These are phyloP conservation scores for Eristalis pertinax DNA, from an alignment of 2,888 invertebrate species.

Conservation along the genomic window DNA sequence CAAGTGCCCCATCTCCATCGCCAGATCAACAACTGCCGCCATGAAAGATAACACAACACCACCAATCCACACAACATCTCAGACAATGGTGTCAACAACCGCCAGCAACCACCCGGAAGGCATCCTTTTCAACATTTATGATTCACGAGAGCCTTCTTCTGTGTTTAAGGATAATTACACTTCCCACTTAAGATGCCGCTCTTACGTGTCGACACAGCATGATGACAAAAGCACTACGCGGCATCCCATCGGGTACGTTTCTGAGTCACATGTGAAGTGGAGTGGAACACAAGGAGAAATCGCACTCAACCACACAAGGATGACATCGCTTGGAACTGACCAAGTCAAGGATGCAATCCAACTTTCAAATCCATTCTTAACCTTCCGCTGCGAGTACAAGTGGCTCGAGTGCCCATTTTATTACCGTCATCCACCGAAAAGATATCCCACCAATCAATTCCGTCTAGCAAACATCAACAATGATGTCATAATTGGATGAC, in stretches of 20 bases:
- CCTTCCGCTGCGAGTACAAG: no score
- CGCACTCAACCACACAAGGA: background rate
- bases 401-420: background rate
- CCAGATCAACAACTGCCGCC: background rate
- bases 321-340: background rate
- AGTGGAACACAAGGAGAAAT: background rate
- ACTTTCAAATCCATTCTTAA: background rate
- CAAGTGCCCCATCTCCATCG: background rate
- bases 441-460: slow-evolving; percentile 7
- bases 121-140: slow-evolving; percentile 37
- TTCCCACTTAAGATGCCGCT: slow-evolving; percentile 47
- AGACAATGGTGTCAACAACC: background rate
- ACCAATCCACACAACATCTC: background rate
- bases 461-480: slow-evolving; percentile 31
- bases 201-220: slow-evolving; percentile 8
- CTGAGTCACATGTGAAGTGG: background rate
- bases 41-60: background rate
- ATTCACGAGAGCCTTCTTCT: slow-evolving; percentile 52
- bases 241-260: background rate
- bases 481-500: slow-evolving; percentile 11
- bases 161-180: slow-evolving; percentile 65
- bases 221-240: background rate
- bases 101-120: background rate
- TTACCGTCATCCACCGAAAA: background rate
- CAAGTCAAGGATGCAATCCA: background rate